A percentile compares a stretch with the other conserved stretches of the same genome.
Evolutionary conservation across 1,140 invertebrate genomes (phyloP).

Genomic region (Drosophila miranda): DNA sequence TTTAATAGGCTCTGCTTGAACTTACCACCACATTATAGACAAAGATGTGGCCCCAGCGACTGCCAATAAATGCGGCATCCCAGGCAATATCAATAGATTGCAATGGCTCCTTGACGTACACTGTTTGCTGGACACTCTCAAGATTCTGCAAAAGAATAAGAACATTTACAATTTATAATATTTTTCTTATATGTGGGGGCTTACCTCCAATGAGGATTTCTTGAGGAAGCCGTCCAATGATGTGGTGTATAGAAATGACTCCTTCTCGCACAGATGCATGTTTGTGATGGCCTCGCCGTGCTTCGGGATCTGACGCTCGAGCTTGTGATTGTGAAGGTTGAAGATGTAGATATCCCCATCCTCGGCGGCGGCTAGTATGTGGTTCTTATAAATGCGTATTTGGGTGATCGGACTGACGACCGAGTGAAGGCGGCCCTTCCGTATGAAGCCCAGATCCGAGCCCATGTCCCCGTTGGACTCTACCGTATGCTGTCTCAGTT

Average conservation of each 20-base stretch:
- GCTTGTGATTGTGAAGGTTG: constrained; percentile 80
- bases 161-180: background rate
- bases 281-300: constrained; percentile 79
- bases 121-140: constrained; percentile 60
- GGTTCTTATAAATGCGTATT: constrained; percentile 54
- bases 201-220: constrained; percentile 68
- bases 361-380: constrained; percentile 83
- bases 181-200: background rate
- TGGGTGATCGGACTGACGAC: constrained; percentile 67
- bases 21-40: constrained; percentile 69
- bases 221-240: constrained; percentile 77
- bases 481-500: background rate
- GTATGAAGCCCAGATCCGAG: constrained; percentile 26
- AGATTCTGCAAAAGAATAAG: constrained; percentile 54
- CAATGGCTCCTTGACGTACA: constrained; percentile 73
- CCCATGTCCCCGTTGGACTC: constrained; percentile 1
- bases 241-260: constrained; percentile 64
- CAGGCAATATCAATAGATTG: constrained; percentile 75
- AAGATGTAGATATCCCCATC: constrained; percentile 85
- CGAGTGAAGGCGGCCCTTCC: constrained; percentile 46
- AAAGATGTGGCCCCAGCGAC: constrained; percentile 74
- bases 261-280: constrained; percentile 60
- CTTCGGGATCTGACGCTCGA: constrained; percentile 82
- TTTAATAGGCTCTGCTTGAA: background rate
- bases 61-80: constrained; percentile 70